A percentile compares a stretch with the other conserved stretches of the same genome.
These are phyloP conservation scores for Neodiprion fabricii DNA, from an alignment of 1,140 invertebrate genomes.

Conservation along the genomic window DNA sequence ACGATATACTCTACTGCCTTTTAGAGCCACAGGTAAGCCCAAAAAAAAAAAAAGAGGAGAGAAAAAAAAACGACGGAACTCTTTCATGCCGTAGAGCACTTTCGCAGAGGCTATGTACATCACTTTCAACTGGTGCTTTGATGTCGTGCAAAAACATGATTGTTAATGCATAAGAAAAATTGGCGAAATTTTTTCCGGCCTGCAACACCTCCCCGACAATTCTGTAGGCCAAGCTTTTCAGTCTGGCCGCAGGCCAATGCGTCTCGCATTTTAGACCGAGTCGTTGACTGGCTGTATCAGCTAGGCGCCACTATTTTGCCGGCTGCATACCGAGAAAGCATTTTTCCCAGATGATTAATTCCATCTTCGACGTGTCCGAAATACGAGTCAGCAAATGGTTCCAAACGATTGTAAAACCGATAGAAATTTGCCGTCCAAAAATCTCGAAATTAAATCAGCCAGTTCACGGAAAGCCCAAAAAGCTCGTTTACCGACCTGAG, in stretches of 20 bases:
- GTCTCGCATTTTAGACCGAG: not conserved
- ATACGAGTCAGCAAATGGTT: not conserved
- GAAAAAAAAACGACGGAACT: too few species aligned
- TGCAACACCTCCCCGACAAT: not conserved
- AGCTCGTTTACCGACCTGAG: not conserved
- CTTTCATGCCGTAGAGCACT: too few species aligned
- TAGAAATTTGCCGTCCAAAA: too few species aligned
- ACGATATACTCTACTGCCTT: too few species aligned
- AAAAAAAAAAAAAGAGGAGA: too few species aligned
- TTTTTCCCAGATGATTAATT: not conserved
- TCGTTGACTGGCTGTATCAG: not conserved
- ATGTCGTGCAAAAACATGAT: not conserved
- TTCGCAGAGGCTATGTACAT: not conserved
- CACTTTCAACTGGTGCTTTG: not conserved
- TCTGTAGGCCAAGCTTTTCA: not conserved
- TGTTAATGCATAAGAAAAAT: not conserved
- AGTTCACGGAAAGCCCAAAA: not conserved
- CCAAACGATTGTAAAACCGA: not conserved
- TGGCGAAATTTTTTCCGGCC: not conserved
- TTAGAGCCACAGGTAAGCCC: too few species aligned
- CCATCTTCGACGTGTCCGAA: not conserved
- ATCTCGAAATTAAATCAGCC: too few species aligned
- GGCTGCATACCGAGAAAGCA: not conserved
- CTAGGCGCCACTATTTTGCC: not conserved
- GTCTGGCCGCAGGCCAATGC: not conserved